phyloP scores from a whole-genome alignment of 2,797 vertebrate genomes.

The Clarias pachynema region DNA sequence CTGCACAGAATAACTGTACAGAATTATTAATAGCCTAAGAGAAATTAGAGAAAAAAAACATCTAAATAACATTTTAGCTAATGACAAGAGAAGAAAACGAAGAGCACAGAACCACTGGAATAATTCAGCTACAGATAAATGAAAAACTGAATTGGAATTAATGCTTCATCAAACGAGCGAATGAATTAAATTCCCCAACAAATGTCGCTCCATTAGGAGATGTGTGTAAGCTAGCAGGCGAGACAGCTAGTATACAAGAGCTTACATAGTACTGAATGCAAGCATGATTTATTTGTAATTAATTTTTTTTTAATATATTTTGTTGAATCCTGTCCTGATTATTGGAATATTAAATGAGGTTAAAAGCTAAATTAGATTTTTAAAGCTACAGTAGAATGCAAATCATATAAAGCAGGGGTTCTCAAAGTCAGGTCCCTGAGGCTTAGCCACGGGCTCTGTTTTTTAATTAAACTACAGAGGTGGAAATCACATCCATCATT shows the following conservation, averaged over 20 bases:
- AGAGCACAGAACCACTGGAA: not conserved
- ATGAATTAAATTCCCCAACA: conserved; percentile 5
- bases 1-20: not conserved
- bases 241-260: not conserved
- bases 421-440: not conserved
- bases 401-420: not conserved
- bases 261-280: not conserved
- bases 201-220: not conserved
- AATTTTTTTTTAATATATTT: not conserved
- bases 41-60: conserved; percentile 28
- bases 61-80: conserved; percentile 36
- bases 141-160: conserved; percentile 31
- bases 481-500: not conserved
- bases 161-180: conserved; percentile 18
- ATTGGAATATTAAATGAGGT: not conserved
- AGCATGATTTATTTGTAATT: not conserved
- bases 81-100: not conserved
- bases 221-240: not conserved
- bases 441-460: not conserved
- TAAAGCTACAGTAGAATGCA: not conserved
- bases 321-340: not conserved
- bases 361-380: not conserved
- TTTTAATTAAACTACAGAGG: not conserved
- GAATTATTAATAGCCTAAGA: conserved; percentile 1
- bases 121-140: conserved; percentile 9